Percentiles rank a stretch among this genome's conserved stretches.
These are phyloP conservation scores for Eleutherodactylus coqui DNA, from an alignment of 2,797 vertebrate species.

Conservation along the genomic window DNA sequence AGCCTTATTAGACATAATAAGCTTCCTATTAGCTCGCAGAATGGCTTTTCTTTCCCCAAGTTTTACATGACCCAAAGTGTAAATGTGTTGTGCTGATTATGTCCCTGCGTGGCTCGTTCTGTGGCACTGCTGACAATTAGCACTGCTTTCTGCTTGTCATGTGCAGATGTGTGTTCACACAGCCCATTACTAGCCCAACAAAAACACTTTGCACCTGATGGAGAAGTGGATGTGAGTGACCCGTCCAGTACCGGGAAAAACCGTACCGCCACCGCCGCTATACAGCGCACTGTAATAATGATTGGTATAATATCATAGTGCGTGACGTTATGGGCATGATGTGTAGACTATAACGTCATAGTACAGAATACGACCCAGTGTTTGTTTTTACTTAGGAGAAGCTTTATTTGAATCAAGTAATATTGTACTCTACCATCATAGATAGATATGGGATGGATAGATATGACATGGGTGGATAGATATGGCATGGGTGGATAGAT, in stretches of 20 bases:
- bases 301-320: not conserved
- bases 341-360: too few species aligned
- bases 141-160: not conserved
- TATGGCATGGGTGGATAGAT: too few species aligned
- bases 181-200: not conserved
- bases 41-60: too few species aligned
- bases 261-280: not conserved
- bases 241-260: not conserved
- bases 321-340: too few species aligned
- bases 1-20: not conserved
- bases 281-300: not conserved
- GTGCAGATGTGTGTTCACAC: conserved; percentile 21
- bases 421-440: too few species aligned
- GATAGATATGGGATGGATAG: too few species aligned
- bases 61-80: not conserved
- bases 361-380: too few species aligned
- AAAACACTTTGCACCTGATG: conserved; percentile 20
- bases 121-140: not conserved
- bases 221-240: not conserved
- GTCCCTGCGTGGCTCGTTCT: not conserved
- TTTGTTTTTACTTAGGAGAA: too few species aligned
- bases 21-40: not conserved
- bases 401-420: too few species aligned
- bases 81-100: conserved; percentile 1
- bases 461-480: too few species aligned